Base-by-base conservation (phyloP, 1,140 invertebrate genomes). In the Dendrolimus punctatus region DNA sequence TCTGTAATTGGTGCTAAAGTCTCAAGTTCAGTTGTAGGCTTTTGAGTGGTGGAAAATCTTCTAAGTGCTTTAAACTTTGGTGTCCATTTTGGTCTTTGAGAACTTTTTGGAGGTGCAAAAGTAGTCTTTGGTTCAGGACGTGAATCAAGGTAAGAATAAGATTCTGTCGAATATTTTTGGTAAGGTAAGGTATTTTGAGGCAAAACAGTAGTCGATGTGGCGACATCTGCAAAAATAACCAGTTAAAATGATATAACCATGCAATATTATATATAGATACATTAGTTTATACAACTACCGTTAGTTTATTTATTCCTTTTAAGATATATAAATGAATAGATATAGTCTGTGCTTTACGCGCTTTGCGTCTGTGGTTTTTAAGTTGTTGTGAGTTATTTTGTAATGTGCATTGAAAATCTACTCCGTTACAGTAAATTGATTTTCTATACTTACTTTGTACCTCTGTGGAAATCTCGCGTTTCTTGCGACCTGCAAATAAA, bases 141-240 rank as follows among this genome's bases (percentile, higher is more conserved):
- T 43, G 85, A 71, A 61, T 86, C 75, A 8, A 76, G 68, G 52
- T 76, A 66, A 44, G 79, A 63, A 57, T 81, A 85, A 0, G 88
- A 75, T 49, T 87, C 80, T 0, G 75, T 60, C 23, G 23, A 23
- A 23, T 23, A 23, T 23, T 56, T 74, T 62, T n/a, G 82, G 68
- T 65, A 76, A 76, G 7, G 82, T 81, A 42, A 48, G 23, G 10
- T 55, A 42, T 45, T 50, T 58, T 57, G 45, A 65, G 73, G 50
- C 74, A 50, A 50, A 78, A 76, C 58, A 49, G 87, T 77, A 53
- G 88, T 85, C 53, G 88, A 71, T 69, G 84, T 87, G 62, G 78
- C 78, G 67, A 73, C 64, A 85, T 83, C 82, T 85, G 82, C 55
- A 83, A 85, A 85, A 76, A 76, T 60, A 79, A 79, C 58, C 61